Conservation (phyloP, 2,113 vertebrate species). For the Cygnus buccinator region DNA sequence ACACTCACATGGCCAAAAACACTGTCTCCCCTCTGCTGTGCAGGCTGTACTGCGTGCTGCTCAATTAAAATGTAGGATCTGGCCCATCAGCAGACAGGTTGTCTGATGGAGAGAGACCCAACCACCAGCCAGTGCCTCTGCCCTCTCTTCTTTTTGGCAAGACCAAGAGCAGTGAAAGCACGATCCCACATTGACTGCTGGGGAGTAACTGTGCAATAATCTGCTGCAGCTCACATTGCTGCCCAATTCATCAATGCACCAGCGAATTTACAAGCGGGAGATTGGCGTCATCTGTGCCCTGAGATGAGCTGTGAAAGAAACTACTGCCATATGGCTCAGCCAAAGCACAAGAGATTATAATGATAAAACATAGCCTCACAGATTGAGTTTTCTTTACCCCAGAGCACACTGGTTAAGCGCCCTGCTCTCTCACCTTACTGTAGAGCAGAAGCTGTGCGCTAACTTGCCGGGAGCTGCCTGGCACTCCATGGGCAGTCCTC, state of each 20-base stretch:
- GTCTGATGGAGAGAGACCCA: neutral
- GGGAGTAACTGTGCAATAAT: neutral
- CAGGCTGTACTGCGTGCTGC: neutral
- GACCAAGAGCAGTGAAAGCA: neutral
- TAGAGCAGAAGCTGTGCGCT: neutral
- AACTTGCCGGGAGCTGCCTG: neutral
- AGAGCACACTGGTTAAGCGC: neutral
- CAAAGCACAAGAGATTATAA: neutral
- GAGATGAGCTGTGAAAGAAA: neutral
- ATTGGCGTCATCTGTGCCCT: neutral
- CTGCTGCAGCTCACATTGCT: neutral
- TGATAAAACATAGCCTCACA: neutral
- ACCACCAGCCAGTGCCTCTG: neutral
- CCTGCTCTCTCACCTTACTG: neutral
- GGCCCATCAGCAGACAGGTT: neutral
- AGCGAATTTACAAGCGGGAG: neutral
- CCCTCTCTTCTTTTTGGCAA: neutral
- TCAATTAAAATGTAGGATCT: too few species aligned
- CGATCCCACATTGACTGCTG: neutral
- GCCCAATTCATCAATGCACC: neutral
- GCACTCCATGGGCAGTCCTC: neutral
- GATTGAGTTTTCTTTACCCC: neutral
- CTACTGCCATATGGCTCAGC: neutral
- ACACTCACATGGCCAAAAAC: neutral
- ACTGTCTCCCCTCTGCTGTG: too few species aligned